Evolutionary conservation across 2,888 invertebrate genomes (phyloP), one percentile per base, ranked within the genome.

Genomic region (Drosophila mayaguana): DNA sequence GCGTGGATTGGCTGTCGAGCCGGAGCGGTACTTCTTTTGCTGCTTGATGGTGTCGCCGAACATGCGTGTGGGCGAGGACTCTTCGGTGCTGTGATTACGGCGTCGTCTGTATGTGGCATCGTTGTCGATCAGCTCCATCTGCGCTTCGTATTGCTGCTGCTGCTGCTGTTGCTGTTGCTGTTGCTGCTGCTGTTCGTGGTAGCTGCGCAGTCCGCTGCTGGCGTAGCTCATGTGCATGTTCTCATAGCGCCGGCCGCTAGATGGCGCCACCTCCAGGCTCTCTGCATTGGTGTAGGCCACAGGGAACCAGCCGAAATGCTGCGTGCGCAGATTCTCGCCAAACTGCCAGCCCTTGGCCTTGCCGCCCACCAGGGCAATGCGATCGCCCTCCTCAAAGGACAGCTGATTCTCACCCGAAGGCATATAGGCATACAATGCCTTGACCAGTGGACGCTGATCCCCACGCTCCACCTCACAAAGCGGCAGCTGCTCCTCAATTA

Each of bases 271-370:
- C 38, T 80, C 83, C 16, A 78, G 94, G 80, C 95, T 96, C 83
- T 95, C 96, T 63, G 95, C 93, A 93, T 98, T 98, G 36, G 98
- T 98, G 91, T 98, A 98, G n/a, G 98, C 98, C 73, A 98, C 93
- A 1, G 98, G 98, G 93, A 98, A 98, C 98, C 98, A 98, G 38
- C 98, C 98, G 78, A 97, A 96, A 91, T 96, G 96, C 91, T 97
- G 97, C n/a, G 97, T 97, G 63, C 97, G 95, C 81, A 97, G 93
- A 93, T 98, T 98, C 92, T 98, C 98, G n/a, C 98, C 98, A 90
- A 98, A 98, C 93, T 98, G 98, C 98, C 98, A 98, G 28, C 98
- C 98, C 92, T 98, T 98, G 81, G 97, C 97, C 81, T 97, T 95
- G 88, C 97, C 97, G 25, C 98, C 98, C 85, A 98, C 96, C 76